Conservation (phyloP, 2,888 invertebrate species). For the Bedellia somnulentella region DNA sequence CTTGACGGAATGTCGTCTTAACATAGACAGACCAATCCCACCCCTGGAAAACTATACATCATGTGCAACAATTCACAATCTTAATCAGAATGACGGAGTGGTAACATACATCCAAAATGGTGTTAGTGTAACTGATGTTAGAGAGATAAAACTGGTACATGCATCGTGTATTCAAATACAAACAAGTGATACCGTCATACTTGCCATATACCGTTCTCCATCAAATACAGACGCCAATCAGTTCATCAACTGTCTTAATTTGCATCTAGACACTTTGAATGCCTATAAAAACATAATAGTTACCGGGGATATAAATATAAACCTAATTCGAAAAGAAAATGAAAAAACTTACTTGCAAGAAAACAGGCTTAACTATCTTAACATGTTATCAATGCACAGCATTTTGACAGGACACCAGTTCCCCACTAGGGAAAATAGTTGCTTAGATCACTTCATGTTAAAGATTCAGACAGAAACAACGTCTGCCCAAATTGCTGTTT, state of each 20-base stretch:
- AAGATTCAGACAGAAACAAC: no score
- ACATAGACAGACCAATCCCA: not conserved
- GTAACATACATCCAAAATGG: not conserved
- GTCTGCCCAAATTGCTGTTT: no score
- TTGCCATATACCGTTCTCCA: conserved; percentile 6
- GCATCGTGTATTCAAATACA: conserved; percentile 2
- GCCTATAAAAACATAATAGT: no score
- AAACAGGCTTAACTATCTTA: no score
- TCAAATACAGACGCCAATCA: no score
- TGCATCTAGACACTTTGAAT: conserved; percentile 1
- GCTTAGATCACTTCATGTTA: no score
- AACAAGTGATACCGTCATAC: not conserved
- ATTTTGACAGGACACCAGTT: no score
- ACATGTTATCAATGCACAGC: no score
- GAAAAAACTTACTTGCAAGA: no score
- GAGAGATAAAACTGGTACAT: conserved; percentile 2
- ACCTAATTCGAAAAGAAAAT: no score
- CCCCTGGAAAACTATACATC: not conserved
- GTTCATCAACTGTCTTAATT: conserved; percentile 3
- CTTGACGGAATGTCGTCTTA: conserved; percentile 1
- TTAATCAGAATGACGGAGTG: conserved; percentile 6
- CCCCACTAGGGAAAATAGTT: no score
- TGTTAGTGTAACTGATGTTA: not conserved
- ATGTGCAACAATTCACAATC: not conserved
- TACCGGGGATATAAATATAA: no score